phyloP scores from a whole-genome alignment of 2,797 vertebrate species.

The Halcyon smyrnensis region DNA sequence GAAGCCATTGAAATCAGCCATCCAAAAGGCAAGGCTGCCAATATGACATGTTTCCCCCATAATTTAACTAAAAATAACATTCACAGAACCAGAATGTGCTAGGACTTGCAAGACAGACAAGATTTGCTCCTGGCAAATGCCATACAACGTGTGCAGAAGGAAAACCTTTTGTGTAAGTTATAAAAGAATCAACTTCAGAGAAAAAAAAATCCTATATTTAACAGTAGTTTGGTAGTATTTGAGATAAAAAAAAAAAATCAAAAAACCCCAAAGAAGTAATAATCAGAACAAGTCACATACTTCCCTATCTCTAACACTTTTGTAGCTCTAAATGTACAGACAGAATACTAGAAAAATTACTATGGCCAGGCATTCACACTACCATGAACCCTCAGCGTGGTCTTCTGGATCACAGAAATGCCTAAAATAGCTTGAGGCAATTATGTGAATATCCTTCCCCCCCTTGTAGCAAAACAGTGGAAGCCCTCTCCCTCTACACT shows the following conservation, averaged over 20 bases:
- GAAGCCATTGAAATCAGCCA: background rate
- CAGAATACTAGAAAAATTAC: background rate
- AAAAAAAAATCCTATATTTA: background rate
- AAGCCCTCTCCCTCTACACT: background rate
- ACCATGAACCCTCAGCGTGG: background rate
- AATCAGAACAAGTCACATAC: background rate
- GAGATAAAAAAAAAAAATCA: background rate
- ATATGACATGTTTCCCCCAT: background rate
- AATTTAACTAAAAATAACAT: background rate
- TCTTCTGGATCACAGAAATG: background rate
- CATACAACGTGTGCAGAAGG: background rate
- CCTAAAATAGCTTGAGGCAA: background rate
- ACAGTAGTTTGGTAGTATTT: background rate
- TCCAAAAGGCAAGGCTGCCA: background rate
- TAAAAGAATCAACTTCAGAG: background rate
- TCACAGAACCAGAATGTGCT: background rate
- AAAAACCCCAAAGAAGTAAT: background rate
- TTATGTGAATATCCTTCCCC: background rate
- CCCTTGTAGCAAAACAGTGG: background rate
- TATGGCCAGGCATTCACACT: background rate
- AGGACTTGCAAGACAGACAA: background rate
- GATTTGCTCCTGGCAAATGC: background rate
- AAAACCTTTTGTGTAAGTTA: background rate
- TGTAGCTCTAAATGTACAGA: background rate
- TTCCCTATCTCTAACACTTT: background rate